These are phyloP conservation scores for Penaeus japonicus DNA, from an alignment of 1,140 invertebrate genomes.

Conservation along the genomic window DNA sequence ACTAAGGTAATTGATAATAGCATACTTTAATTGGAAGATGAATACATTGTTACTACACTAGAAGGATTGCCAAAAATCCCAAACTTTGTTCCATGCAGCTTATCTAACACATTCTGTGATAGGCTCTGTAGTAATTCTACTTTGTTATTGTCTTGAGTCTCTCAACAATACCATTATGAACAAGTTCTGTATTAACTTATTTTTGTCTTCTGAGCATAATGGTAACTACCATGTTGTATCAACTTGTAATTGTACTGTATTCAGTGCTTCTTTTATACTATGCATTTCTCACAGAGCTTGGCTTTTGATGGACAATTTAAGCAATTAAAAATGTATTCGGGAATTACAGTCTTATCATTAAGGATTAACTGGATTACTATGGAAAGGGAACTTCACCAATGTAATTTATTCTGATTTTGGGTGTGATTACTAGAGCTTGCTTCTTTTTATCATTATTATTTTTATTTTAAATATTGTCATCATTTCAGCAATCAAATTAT, in stretches of 20 bases:
- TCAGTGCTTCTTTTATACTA: constrained; percentile 46
- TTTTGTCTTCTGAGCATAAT: constrained; percentile 10
- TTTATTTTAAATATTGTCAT: too few relatives aligned
- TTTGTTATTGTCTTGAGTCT: constrained; percentile 19
- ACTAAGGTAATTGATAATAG: too few relatives aligned
- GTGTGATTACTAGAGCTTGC: background rate
- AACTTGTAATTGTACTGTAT: constrained; percentile 37
- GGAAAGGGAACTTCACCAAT: constrained; percentile 47
- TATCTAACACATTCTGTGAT: constrained; percentile 54
- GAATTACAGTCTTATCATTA: constrained; percentile 34
- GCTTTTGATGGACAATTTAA: constrained; percentile 52
- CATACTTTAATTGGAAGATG: too few relatives aligned
- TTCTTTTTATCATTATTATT: too few relatives aligned
- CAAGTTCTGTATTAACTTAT: constrained; percentile 6
- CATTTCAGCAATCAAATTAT: background rate
- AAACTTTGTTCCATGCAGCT: constrained; percentile 31
- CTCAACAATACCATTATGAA: background rate
- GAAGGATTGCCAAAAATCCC: background rate
- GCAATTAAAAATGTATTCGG: constrained; percentile 11
- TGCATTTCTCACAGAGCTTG: constrained; percentile 52
- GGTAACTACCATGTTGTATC: constrained; percentile 7
- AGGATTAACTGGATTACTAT: constrained; percentile 40
- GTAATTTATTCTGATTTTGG: constrained; percentile 1
- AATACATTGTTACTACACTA: too few relatives aligned
- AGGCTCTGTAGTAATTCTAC: constrained; percentile 43